These are phyloP conservation scores for Elmis aenea DNA, from an alignment of 2,888 invertebrate species.

Conservation along the genomic window DNA sequence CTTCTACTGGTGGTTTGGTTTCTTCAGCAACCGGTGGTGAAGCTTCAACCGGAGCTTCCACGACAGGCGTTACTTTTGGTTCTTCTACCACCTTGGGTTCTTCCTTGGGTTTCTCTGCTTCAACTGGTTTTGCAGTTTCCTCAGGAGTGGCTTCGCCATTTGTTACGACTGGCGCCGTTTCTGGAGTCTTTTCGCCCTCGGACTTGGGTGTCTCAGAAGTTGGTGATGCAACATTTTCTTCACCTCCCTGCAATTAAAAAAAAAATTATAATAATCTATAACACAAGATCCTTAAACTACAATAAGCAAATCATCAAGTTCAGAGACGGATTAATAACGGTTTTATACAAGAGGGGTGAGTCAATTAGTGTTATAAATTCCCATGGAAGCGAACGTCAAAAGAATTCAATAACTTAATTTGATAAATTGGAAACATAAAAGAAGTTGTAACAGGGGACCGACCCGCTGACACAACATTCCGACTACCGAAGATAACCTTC, in stretches of 20 bases:
- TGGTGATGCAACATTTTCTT: constrained; percentile 37
- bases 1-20: constrained; percentile 25
- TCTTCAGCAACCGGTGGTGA: constrained; percentile 28
- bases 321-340: too few species aligned
- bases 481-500: constrained; percentile 10
- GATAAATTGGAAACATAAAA: constrained; percentile 7
- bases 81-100: constrained; percentile 21
- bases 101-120: constrained; percentile 10
- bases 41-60: constrained; percentile 28
- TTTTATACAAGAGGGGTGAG: too few species aligned
- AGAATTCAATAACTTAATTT: constrained; percentile 11
- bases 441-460: constrained; percentile 5
- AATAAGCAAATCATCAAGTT: too few species aligned
- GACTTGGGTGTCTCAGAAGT: constrained; percentile 35
- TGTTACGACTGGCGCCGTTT: constrained; percentile 19
- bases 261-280: constrained; percentile 5
- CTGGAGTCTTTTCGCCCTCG: constrained; percentile 30
- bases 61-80: constrained; percentile 20
- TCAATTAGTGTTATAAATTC: too few species aligned
- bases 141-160: constrained; percentile 25
- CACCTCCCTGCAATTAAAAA: constrained; percentile 37
- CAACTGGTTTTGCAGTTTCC: constrained; percentile 20
- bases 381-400: neutral
- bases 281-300: too few species aligned
- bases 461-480: constrained; percentile 8